Evolutionary conservation across 2,888 invertebrate species (phyloP), one percentile per base, ranked within the genome.

Genomic region (Belgica antarctica): DNA sequence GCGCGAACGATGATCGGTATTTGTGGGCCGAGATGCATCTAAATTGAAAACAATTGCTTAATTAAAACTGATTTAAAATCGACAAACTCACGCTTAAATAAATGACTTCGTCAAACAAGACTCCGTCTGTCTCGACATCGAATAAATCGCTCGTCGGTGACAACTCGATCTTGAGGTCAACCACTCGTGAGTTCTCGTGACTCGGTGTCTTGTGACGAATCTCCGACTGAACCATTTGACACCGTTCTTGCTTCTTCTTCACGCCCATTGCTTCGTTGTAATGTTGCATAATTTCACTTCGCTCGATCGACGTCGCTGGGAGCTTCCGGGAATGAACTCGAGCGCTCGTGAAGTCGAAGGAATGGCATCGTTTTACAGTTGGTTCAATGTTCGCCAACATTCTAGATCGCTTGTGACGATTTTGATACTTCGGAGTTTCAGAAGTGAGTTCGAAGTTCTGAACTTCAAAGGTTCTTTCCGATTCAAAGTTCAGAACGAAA

Each of bases 1-100:
- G 4, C 19, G 17, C 46, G 63, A 24, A 15, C 24, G 8, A 63
- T 36, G 5, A 63, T 19, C 7, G 63, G 63, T 5, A 63, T 63
- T 63, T 63, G 63, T 7, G 63, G 63, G 12, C 63, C 63, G 22
- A 63, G 63, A 63, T 63, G 63, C n/a, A 63, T 22, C 63, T 63
- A 25, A 24, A n/a, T 41, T 41, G 10, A 10, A 41, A 41, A 10
- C n/a, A 41, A 2, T 41, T 10, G 41, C 12, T n/a, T n/a, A 15
- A 41, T 41, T 41, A 10, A 41, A 10, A 41, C 12, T n/a, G n/a
- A n/a, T n/a, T 31, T 4, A 31, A 31, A 10, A 31, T 4, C 4
- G 31, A 10, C 4, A 41, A 25, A 24, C 63, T 46, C 19, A 63
- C 63, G 46, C 46, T 46, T 5, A 63, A 2, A 63, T 63, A 63